phyloP scores from a whole-genome alignment of 1,140 invertebrate species.

The Leptopilina boulardi region DNA sequence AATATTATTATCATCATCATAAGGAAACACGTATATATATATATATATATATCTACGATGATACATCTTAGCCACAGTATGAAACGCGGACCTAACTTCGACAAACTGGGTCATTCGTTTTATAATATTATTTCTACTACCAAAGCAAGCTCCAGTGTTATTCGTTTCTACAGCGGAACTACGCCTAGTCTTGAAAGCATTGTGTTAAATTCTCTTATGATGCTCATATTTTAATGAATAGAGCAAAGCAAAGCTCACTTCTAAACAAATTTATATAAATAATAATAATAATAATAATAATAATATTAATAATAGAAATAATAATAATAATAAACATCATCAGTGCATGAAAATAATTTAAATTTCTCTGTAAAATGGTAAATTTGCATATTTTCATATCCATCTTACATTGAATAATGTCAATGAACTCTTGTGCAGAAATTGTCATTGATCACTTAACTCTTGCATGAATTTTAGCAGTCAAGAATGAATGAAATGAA shows the following conservation, averaged over 20 bases:
- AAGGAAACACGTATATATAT: constrained; percentile 27
- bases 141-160: constrained; percentile 55
- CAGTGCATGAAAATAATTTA: neutral
- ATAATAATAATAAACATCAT: too few species aligned
- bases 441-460: neutral
- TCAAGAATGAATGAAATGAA: too few species aligned
- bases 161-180: constrained; percentile 50
- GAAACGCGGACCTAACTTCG: constrained; percentile 43
- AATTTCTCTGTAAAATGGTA: neutral
- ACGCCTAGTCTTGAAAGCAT: constrained; percentile 52
- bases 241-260: constrained; percentile 40
- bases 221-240: constrained; percentile 45
- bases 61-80: constrained; percentile 26
- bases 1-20: constrained; percentile 17
- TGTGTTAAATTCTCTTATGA: constrained; percentile 56
- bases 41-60: constrained; percentile 21
- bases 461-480: constrained; percentile 13
- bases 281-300: too few species aligned
- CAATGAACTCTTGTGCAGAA: neutral
- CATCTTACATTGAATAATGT: neutral
- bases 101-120: constrained; percentile 66
- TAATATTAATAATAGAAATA: too few species aligned
- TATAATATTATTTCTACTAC: constrained; percentile 60
- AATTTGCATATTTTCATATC: neutral
- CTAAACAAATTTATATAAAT: neutral